Evolutionary conservation across 1,140 invertebrate genomes (phyloP).

Genomic region (Aricia agestis): DNA sequence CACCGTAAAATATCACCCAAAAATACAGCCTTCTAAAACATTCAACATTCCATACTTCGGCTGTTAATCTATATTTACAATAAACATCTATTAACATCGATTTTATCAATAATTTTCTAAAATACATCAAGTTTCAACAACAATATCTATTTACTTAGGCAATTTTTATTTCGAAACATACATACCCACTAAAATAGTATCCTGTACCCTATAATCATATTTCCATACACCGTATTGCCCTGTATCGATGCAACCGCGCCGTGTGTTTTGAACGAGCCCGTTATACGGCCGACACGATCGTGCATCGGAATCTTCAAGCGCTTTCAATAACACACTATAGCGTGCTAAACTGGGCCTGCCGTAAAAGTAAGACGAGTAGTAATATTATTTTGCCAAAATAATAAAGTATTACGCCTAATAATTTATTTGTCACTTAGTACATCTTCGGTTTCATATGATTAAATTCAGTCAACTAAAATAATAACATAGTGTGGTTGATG

Average conservation of each 20-base stretch:
- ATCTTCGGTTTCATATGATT: too few relatives aligned
- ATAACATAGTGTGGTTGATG: neutral
- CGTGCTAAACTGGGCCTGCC: neutral
- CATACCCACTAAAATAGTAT: slow-evolving; percentile 11
- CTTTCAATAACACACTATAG: neutral
- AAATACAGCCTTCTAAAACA: slow-evolving; percentile 75
- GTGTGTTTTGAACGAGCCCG: neutral
- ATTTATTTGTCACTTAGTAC: too few relatives aligned
- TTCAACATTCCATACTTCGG: slow-evolving; percentile 59
- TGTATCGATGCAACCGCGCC: slow-evolving; percentile 32
- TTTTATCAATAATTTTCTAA: slow-evolving; percentile 74
- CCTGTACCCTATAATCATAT: neutral
- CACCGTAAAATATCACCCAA: slow-evolving; percentile 73
- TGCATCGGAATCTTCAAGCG: slow-evolving; percentile 6
- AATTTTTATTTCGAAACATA: slow-evolving; percentile 37
- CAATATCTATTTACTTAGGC: slow-evolving; percentile 67
- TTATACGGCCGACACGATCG: slow-evolving; percentile 6
- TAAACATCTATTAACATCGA: slow-evolving; percentile 76
- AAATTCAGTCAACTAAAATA: too few relatives aligned
- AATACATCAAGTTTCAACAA: slow-evolving; percentile 74
- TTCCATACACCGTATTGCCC: slow-evolving; percentile 32
- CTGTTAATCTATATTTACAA: slow-evolving; percentile 66
- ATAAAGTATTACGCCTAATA: too few relatives aligned
- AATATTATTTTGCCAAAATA: neutral
- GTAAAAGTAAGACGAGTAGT: neutral